A percentile compares a stretch with the other conserved stretches of the same genome.
These are phyloP conservation scores for Chaetura pelagica DNA, from an alignment of 2,113 vertebrate species.

Conservation along the genomic window DNA sequence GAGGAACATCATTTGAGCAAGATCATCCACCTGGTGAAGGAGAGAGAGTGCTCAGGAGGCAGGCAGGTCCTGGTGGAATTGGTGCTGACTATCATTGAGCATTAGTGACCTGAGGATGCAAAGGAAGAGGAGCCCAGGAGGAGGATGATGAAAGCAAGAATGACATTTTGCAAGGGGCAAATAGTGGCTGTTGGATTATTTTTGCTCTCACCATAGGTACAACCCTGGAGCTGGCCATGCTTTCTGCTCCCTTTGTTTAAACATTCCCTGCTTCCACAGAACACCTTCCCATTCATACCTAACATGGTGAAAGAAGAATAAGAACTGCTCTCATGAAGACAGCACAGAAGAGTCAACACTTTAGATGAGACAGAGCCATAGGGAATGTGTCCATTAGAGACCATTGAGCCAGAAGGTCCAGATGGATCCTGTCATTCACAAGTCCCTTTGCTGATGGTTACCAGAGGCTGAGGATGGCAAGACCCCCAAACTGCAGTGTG, in stretches of 20 bases:
- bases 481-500: neutral
- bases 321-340: neutral
- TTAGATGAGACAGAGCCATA: neutral
- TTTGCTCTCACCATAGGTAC: neutral
- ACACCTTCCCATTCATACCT: neutral
- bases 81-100: neutral
- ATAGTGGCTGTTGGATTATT: neutral
- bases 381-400: neutral
- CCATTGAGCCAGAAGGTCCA: neutral
- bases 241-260: neutral
- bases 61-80: neutral
- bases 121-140: neutral
- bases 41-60: neutral
- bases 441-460: neutral
- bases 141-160: neutral
- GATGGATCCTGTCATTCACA: neutral
- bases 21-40: neutral
- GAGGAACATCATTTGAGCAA: neutral
- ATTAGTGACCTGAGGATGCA: neutral
- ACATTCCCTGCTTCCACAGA: neutral
- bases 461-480: neutral
- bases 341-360: neutral
- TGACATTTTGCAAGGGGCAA: neutral
- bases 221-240: accelerated
- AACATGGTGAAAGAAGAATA: neutral